Evolutionary conservation across 2,888 invertebrate species (phyloP).

Genomic region (Campoplex capitator): DNA sequence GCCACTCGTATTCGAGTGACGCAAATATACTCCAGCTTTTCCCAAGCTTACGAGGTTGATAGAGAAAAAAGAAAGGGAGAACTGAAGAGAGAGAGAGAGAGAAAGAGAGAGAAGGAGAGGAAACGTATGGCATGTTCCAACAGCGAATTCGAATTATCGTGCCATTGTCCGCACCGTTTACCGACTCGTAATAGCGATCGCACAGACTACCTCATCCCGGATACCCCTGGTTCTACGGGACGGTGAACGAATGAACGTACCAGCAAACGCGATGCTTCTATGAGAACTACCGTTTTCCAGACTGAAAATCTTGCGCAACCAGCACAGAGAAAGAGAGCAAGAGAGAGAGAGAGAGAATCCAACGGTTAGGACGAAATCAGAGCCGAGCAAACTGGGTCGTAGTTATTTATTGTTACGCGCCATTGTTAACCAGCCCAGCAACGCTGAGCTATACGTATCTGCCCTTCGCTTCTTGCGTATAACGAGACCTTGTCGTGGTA

Average conservation of each 20-base stretch:
- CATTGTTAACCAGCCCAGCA: conserved; percentile 63
- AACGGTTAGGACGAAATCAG: conserved; percentile 37
- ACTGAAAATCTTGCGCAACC: conserved; percentile 58
- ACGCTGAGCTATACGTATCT: conserved; percentile 3
- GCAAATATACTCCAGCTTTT: conserved; percentile 22
- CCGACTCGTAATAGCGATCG: conserved; percentile 65
- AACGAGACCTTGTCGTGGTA: conserved; percentile 2
- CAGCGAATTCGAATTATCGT: conserved; percentile 69
- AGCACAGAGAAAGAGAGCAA: conserved; percentile 35
- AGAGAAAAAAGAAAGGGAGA: conserved; percentile 16
- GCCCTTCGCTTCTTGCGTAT: conserved; percentile 17
- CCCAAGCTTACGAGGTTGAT: not conserved
- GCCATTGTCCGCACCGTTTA: conserved; percentile 71
- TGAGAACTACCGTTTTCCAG: conserved; percentile 39
- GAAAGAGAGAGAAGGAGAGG: not conserved
- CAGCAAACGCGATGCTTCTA: conserved; percentile 60
- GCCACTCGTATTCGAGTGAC: not conserved
- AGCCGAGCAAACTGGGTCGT: conserved; percentile 66
- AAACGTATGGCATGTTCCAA: conserved; percentile 58
- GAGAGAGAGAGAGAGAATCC: not conserved
- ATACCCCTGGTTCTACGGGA: conserved; percentile 53
- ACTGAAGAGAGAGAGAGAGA: not conserved
- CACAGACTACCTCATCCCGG: conserved; percentile 58
- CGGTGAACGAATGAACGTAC: conserved; percentile 49
- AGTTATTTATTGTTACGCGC: conserved; percentile 72